Conservation (phyloP, 2,113 vertebrate genomes). For the Chionomys nivalis region DNA sequence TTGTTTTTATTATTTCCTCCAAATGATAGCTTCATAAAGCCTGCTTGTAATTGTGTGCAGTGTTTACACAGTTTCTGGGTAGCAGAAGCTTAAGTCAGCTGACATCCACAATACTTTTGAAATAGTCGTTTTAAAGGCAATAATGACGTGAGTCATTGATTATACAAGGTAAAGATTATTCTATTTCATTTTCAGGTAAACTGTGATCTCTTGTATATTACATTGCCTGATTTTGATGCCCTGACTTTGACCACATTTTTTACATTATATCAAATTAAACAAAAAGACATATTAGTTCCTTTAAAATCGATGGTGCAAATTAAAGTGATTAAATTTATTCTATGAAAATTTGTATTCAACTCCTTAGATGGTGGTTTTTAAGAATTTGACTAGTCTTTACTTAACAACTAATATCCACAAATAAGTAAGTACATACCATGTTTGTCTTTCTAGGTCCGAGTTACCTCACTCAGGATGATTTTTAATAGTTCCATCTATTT, state of each 20-base stretch:
- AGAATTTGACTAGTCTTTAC: not conserved
- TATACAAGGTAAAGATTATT: not conserved
- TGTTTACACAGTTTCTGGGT: not conserved
- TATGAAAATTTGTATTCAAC: not conserved
- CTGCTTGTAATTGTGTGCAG: fast-evolving
- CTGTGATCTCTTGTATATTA: not conserved
- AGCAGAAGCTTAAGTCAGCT: not conserved
- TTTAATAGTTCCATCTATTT: not conserved
- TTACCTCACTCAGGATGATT: not conserved
- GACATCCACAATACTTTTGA: not conserved
- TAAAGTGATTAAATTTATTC: not conserved
- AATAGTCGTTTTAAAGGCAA: not conserved
- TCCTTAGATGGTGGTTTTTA: not conserved
- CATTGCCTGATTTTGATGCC: not conserved
- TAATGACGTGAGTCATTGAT: not conserved
- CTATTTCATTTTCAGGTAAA: not conserved
- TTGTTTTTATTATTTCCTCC: not conserved
- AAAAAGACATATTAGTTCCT: not conserved
- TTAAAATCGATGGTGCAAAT: not conserved
- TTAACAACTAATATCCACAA: not conserved
- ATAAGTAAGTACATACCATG: not conserved
- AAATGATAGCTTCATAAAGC: not conserved
- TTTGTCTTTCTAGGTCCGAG: not conserved
- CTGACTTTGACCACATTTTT: not conserved
- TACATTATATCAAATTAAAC: not conserved